Conservation (phyloP, 2,113 vertebrate genomes). For the Scortum barcoo region DNA sequence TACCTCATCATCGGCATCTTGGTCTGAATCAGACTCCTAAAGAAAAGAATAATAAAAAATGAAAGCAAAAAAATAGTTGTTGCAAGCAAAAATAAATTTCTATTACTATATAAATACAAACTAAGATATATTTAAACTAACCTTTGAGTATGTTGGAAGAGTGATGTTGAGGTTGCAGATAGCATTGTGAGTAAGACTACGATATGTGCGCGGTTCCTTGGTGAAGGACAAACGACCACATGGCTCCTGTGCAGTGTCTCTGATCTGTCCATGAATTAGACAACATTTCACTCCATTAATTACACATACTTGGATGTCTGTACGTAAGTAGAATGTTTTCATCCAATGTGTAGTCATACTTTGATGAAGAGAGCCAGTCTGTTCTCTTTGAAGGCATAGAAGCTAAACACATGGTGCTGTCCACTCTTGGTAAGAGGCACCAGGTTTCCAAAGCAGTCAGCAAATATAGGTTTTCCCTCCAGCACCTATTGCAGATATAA, state of each 20-base stretch:
- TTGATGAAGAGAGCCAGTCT: constrained; percentile 97
- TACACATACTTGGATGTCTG: constrained; percentile 5
- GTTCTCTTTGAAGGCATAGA: constrained; percentile 99
- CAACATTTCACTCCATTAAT: not conserved
- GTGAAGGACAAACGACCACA: constrained; percentile 97
- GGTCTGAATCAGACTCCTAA: constrained; percentile 98
- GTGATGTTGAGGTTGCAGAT: constrained; percentile 99
- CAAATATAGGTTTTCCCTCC: constrained; percentile 98
- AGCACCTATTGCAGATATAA: constrained; percentile 86
- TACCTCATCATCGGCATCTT: constrained; percentile 98
- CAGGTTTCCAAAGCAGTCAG: constrained; percentile 98
- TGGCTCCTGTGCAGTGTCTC: constrained; percentile 97
- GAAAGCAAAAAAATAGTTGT: constrained; percentile 4
- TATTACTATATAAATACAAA: not conserved
- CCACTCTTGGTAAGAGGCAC: constrained; percentile 98
- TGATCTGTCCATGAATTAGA: constrained; percentile 84
- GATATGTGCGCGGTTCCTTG: constrained; percentile 95
- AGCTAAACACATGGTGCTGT: constrained; percentile 98
- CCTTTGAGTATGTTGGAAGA: constrained; percentile 86
- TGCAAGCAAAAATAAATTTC: not conserved
- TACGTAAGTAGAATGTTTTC: not conserved
- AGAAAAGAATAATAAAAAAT: constrained; percentile 66
- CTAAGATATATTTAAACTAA: constrained; percentile 39
- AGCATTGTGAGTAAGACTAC: constrained; percentile 94
- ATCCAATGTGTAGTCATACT: constrained; percentile 81